These are phyloP conservation scores for Melipona quadrifasciata DNA, from an alignment of 1,140 invertebrate genomes.

Conservation along the genomic window DNA sequence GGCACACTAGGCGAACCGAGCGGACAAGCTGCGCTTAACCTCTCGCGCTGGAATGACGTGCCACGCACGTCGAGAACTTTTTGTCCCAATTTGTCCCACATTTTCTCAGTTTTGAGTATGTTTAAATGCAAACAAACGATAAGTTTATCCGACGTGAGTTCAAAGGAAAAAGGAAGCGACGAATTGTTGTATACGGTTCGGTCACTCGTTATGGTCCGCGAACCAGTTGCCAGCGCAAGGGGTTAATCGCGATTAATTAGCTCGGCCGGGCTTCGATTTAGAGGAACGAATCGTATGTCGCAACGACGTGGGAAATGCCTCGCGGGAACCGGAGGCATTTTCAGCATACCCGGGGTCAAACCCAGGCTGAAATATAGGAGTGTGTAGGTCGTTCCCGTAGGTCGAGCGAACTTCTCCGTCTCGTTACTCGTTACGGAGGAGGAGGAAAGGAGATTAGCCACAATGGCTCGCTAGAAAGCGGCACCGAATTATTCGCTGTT, in stretches of 20 bases:
- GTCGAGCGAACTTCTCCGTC: background rate
- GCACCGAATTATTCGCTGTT: constrained; percentile 44
- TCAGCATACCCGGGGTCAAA: background rate
- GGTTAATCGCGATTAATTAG: constrained; percentile 58
- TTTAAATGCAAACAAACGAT: too few species aligned
- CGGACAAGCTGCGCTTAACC: too few species aligned
- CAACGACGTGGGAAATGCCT: constrained; percentile 5
- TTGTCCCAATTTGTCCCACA: too few species aligned
- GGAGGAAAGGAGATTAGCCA: background rate
- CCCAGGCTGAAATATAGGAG: background rate
- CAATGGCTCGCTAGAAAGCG: constrained; percentile 15
- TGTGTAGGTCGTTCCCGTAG: background rate
- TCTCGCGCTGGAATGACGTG: too few species aligned
- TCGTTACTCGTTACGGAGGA: background rate
- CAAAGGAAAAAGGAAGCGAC: too few species aligned
- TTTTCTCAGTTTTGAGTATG: too few species aligned
- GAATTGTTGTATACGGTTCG: background rate
- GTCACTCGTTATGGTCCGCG: too few species aligned
- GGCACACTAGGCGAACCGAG: constrained; percentile 4
- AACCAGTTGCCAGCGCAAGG: too few species aligned
- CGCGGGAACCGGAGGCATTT: background rate
- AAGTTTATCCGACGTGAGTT: too few species aligned
- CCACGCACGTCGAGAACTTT: too few species aligned
- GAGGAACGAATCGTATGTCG: background rate
- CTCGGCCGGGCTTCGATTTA: constrained; percentile 9